Evolutionary conservation across 2,888 invertebrate species (phyloP), one percentile per base, ranked within the genome.

Genomic region (Dryobotodes eremita): DNA sequence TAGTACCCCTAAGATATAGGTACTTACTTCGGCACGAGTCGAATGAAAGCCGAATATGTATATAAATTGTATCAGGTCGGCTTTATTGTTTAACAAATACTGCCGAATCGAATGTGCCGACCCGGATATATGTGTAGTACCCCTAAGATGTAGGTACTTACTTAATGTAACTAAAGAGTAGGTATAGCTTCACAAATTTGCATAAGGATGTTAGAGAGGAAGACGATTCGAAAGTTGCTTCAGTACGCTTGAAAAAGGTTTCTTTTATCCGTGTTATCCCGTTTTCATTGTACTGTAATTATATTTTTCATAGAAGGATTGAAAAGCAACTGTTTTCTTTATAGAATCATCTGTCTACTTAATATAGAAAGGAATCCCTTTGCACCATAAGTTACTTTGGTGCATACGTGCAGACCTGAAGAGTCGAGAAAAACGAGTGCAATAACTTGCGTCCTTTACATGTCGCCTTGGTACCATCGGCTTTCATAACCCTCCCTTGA

Each of bases 361-460:
- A 68, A 68, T 77, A 77, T 64, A 48, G 53, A 83, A 69, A 68
- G 73, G 73, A 85, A 85, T 85, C 15, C 48, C 48, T 77, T 81
- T 81, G 20, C 11, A 42, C 20, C 53, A 64, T 82, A 83, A 71
- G 48, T 53, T 76, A 62, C 69, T 62, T 71, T 71, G 71, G 73
- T 82, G 82, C 83, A 85, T 84, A 80, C 71, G 69, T 77, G 84
- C 77, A 84, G 82, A 65, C 71, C 86, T 85, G 71, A 65, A 31
- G 82, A 73, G 82, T 57, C 23, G 73, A 71, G 64, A 69, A 85
- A 85, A 86, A 82, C 23, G 71, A 74, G 85, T 61, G 68, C 71
- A 85, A 86, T 82, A 77, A 82, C 82, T 55, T 68, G 64, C 68
- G 36, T 20, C 77, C 68, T 71, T 86, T 69, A 74, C 57, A 59